Base-by-base conservation (phyloP, 2,888 invertebrate genomes). In the Euzophera pinguis region DNA sequence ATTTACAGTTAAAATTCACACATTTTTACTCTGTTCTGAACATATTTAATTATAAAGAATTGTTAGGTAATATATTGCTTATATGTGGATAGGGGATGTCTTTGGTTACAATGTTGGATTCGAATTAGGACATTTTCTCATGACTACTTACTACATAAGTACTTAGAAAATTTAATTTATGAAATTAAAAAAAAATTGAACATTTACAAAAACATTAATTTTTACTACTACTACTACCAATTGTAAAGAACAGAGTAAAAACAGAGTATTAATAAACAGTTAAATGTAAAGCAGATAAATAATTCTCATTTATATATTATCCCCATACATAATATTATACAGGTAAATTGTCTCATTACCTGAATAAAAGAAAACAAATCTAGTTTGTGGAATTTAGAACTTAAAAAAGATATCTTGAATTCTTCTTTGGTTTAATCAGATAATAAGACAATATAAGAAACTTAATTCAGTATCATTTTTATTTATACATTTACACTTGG, bases 231-330 rank as follows among this genome's bases (percentile, higher is more conserved):
- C 2, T 3, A 1, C 1, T 32, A 32, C 7, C 2, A 32, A 9
- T 3, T 6, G 22, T 14, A 58, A 65, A 58, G 69, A 78, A 78
- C 76, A 86, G 81, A 84, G 80, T 81, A 82, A 83, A 84, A 81
- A 80, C 65, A 63, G 73, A 79, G 75, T 45, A 69, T 63, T 64
- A 65, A 64, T 67, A 68, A 69, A 73, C 71, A 82, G 84, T 83
- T 84, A 84, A 80, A 82, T 71, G 72, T 74, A 79, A 84, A 88
- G 87, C 86, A 81, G 77, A 82, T 85, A 86, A 84, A 85, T 87
- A 86, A 73, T 78, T 74, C 74, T 71, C 63, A 81, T 71, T n/a
- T n/a, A 74, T 10, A 32, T 78, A 79, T 79, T 73, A 71, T 50
- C 17, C 38, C 77, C 80, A 84, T 69, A 72, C 67, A 74, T 78